phyloP scores from a whole-genome alignment of 2,888 invertebrate genomes.

The Megalurothrips usitatus region DNA sequence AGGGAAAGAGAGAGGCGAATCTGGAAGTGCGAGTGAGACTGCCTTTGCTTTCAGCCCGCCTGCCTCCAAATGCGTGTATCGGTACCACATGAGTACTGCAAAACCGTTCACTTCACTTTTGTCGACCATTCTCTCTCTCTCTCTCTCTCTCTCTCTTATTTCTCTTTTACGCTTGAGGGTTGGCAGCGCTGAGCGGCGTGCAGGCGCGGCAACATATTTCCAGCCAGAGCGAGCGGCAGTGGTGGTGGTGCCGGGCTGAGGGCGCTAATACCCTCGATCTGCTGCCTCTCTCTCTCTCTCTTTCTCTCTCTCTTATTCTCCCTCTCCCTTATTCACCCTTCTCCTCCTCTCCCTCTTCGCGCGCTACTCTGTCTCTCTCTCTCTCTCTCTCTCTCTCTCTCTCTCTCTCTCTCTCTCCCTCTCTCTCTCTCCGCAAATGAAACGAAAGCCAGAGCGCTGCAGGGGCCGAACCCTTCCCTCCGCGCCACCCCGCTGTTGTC shows the following conservation, averaged over 20 bases:
- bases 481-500: no score
- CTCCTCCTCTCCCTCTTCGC: background rate
- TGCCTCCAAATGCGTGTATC: no score
- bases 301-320: background rate
- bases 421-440: background rate
- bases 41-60: no score
- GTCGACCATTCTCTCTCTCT: background rate
- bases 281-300: background rate
- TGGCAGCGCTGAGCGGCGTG: no score
- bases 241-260: no score
- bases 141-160: background rate
- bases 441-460: background rate
- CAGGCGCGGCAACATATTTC: no score
- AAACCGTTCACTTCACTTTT: no score
- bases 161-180: no score
- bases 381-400: conserved; percentile 19
- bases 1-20: background rate
- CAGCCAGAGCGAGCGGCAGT: no score
- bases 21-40: no score
- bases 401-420: background rate
- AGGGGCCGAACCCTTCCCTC: no score
- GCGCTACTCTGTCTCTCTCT: background rate
- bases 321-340: background rate
- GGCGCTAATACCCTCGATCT: background rate
- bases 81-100: no score